Evolutionary conservation across 2,113 vertebrate species (phyloP).

Genomic region (Egretta garzetta): DNA sequence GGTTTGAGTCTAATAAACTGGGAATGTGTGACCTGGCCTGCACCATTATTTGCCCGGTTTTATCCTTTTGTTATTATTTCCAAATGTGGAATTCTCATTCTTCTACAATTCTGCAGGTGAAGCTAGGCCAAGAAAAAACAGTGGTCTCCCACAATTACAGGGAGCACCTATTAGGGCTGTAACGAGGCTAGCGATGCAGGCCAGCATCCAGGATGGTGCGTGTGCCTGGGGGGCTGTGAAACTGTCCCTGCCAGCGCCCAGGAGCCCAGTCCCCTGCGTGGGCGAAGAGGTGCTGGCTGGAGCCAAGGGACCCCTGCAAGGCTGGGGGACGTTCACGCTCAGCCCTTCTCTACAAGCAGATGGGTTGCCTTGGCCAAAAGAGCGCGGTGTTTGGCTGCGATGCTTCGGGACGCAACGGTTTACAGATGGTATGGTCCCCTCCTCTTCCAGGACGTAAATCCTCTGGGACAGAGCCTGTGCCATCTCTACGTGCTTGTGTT

Average conservation of each 20-base stretch:
- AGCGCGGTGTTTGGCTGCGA: not conserved
- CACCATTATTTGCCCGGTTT: constrained; percentile 55
- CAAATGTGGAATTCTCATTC: constrained; percentile 65
- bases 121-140: constrained; percentile 59
- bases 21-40: constrained; percentile 68
- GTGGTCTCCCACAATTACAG: not conserved
- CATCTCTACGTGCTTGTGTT: not conserved
- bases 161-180: not conserved
- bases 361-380: not conserved
- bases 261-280: accelerated
- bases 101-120: constrained; percentile 50
- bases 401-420: not conserved
- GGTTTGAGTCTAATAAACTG: constrained; percentile 61
- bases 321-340: not conserved
- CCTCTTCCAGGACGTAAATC: not conserved
- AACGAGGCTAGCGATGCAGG: not conserved
- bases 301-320: accelerated
- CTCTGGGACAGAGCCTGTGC: not conserved
- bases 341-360: not conserved
- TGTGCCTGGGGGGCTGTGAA: not conserved
- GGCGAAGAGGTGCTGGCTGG: not conserved
- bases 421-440: not conserved
- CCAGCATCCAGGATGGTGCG: not conserved
- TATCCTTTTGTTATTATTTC: constrained; percentile 71
- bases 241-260: not conserved